phyloP scores from a whole-genome alignment of 2,888 invertebrate genomes.

The Ochlodes sylvanus region DNA sequence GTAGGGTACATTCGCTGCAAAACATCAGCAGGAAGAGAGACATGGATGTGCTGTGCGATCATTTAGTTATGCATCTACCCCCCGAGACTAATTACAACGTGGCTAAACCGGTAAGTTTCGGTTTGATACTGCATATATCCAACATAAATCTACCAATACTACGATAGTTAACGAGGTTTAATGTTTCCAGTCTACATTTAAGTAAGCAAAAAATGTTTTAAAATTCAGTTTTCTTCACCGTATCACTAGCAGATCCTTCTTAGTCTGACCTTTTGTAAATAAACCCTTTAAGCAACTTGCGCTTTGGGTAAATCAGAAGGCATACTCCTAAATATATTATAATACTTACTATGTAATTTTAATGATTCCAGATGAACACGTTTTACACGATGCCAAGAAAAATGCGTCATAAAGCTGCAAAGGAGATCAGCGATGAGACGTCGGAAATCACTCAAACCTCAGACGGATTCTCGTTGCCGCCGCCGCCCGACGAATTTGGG shows the following conservation, averaged over 20 bases:
- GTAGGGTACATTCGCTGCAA: conserved; percentile 75
- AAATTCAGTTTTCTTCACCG: too few species aligned
- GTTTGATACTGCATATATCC: not conserved
- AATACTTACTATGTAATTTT: too few species aligned
- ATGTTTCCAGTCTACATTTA: too few species aligned
- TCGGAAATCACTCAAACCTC: conserved; percentile 77
- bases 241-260: too few species aligned
- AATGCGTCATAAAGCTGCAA: conserved; percentile 67
- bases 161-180: too few species aligned
- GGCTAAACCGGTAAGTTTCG: conserved; percentile 66
- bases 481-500: conserved; percentile 78
- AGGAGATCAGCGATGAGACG: conserved; percentile 72
- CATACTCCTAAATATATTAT: too few species aligned
- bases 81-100: conserved; percentile 70
- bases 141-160: not conserved
- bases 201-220: too few species aligned
- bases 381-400: conserved; percentile 81
- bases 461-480: conserved; percentile 76
- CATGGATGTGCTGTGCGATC: conserved; percentile 73
- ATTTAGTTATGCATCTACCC: conserved; percentile 72
- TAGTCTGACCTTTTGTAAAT: too few species aligned
- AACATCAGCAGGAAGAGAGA: conserved; percentile 73
- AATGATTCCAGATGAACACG: conserved; percentile 71
- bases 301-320: too few species aligned
- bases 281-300: too few species aligned